Evolutionary conservation across 92 coral and sea anemone genomes (phyloP).

Genomic region (Zoanthus sociatus): DNA sequence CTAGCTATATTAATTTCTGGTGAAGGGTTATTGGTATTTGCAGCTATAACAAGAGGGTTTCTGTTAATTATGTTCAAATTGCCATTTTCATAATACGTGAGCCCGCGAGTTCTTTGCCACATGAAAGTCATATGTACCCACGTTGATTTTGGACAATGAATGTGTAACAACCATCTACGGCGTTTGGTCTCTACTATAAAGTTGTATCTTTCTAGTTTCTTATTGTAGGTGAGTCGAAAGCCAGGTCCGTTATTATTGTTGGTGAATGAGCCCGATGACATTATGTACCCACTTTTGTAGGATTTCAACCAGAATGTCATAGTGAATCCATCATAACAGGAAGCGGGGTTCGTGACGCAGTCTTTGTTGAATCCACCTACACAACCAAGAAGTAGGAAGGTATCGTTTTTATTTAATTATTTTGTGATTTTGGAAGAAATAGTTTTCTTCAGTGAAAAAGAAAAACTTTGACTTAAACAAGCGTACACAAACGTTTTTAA

Average conservation of each 20-base stretch:
- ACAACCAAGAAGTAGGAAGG: slow-evolving; percentile 6
- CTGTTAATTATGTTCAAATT: slow-evolving; percentile 68
- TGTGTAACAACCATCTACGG: slow-evolving; percentile 74
- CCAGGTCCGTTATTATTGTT: slow-evolving; percentile 93
- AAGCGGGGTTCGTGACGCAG: slow-evolving; percentile 90
- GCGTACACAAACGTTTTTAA: no score
- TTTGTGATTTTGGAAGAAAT: no score
- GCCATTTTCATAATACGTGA: slow-evolving; percentile 80
- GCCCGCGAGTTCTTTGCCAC: slow-evolving; percentile 75
- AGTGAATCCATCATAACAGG: slow-evolving; percentile 86
- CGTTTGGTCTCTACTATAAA: slow-evolving; percentile 77
- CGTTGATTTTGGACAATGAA: slow-evolving; percentile 65
- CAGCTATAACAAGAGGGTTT: slow-evolving; percentile 46
- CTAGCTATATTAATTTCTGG: slow-evolving; percentile 88
- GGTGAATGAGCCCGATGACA: slow-evolving; percentile 96
- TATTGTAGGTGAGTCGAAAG: slow-evolving; percentile 78
- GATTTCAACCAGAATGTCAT: slow-evolving; percentile 93
- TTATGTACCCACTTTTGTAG: slow-evolving; percentile 77
- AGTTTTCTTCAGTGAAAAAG: background rate
- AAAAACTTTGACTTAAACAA: background rate
- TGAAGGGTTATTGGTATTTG: slow-evolving; percentile 66
- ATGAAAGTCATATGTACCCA: slow-evolving; percentile 95
- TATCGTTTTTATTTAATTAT: no score
- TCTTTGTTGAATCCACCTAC: slow-evolving; percentile 91
- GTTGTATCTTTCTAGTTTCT: slow-evolving; percentile 66